Evolutionary conservation across 2,797 vertebrate genomes (phyloP), one percentile per base, ranked within the genome.

Genomic region (Hafferia zeledoni): DNA sequence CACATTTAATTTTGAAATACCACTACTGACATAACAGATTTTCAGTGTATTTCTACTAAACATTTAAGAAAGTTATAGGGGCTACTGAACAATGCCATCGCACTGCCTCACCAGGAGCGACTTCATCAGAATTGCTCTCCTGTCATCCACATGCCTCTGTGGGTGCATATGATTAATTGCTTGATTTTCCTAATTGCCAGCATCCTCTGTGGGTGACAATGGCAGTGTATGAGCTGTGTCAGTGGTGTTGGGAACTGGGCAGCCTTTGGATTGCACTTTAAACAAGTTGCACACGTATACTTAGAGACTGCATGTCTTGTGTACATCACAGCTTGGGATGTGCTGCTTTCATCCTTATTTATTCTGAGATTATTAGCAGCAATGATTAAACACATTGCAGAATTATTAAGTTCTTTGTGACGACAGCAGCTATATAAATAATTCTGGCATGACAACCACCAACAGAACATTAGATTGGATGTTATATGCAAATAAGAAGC

Each of bases 1-100:
- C 89, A 76, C 94, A 92, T 92, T 95, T 91, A 83, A 96, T 96
- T 96, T 94, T 95, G 71, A 94, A 95, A 69, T 87, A 61, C 56
- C 63, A 30, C 90, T 74, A 71, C 56, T 90, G 82, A 85, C 85
- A 60, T 82, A 79, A 94, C 84, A 94, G 91, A 85, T 94, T 94
- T 93, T 83, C 70, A 89, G 52, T 57, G 72, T 83, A 39, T 76
- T 79, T 79, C 65, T 92, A 53, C 77, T 82, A 52, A 90, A 19
- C 37, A 31, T 64, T 92, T 84, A 59, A 65, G 65, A 68, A 89
- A 86, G 52, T 88, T 84, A 27, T 14, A 76, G 64, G 9, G 43
- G 55, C 91, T 90, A 33, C 70, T 89, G 93, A 91, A 56, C 43
- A 65, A 33, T 82, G 63, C 59, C 47, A 28, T 84, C 60, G 25